A percentile compares a stretch with the other conserved stretches of the same genome.
Evolutionary conservation across 2,797 vertebrate species (phyloP).

Genomic region (Micrastur ruficollis): DNA sequence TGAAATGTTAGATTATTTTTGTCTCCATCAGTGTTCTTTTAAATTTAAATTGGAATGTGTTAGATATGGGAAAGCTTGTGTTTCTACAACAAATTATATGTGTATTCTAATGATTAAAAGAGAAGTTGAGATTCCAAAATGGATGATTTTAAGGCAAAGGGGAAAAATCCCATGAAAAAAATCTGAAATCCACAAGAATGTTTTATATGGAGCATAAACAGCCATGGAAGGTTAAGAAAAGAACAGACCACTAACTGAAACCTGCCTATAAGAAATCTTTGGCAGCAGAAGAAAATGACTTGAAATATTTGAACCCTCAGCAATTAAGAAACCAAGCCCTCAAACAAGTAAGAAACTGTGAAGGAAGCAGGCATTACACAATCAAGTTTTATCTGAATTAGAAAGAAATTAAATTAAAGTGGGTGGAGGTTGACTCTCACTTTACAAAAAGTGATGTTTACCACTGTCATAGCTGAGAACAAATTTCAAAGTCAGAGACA

Average conservation of each 20-base stretch:
- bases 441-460: constrained; percentile 37
- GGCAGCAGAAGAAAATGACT: not conserved
- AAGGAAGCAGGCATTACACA: not conserved
- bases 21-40: not conserved
- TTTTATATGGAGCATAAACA: not conserved
- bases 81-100: not conserved
- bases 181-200: not conserved
- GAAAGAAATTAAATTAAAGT: constrained; percentile 31
- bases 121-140: not conserved
- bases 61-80: not conserved
- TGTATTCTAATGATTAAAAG: not conserved
- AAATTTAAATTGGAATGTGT: not conserved
- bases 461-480: not conserved
- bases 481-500: constrained; percentile 13
- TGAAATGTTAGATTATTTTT: constrained; percentile 1
- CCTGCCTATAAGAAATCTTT: not conserved
- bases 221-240: not conserved
- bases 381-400: constrained; percentile 29
- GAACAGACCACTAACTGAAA: not conserved
- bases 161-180: not conserved
- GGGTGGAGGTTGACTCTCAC: not conserved
- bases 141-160: not conserved
- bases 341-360: not conserved
- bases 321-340: constrained; percentile 7
- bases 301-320: not conserved